Conservation (phyloP, 2,113 vertebrate genomes). For the Megaptera novaeangliae region DNA sequence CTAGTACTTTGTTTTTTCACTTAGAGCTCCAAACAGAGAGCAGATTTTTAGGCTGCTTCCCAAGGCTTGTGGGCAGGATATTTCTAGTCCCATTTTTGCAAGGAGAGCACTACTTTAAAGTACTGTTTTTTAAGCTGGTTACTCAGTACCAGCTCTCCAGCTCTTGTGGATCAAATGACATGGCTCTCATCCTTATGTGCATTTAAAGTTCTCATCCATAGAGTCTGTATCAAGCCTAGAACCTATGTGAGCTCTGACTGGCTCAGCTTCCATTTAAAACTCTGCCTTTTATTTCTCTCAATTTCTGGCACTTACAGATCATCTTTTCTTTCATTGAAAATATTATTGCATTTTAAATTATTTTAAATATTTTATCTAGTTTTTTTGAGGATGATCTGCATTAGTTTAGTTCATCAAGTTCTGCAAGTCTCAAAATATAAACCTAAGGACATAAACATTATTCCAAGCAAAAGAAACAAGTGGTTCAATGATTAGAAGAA, state of each 20-base stretch:
- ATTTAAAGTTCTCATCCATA: background rate
- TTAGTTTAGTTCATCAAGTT: background rate
- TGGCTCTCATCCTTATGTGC: background rate
- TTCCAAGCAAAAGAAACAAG: background rate
- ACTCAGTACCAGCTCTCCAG: background rate
- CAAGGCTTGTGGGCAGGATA: background rate
- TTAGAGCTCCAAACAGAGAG: background rate
- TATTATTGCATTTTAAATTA: background rate
- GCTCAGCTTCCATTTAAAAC: background rate
- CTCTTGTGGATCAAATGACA: background rate
- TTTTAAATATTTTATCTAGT: background rate
- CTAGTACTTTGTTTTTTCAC: background rate
- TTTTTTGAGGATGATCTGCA: background rate
- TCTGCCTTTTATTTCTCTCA: background rate
- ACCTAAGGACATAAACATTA: background rate
- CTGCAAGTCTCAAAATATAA: background rate
- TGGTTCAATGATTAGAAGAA: background rate
- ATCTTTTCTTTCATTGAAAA: background rate
- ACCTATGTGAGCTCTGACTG: background rate
- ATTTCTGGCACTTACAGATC: background rate
- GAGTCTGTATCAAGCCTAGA: background rate
- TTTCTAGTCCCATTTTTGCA: background rate
- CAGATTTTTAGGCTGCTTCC: background rate
- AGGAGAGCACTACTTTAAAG: background rate
- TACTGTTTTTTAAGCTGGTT: background rate